A percentile compares a stretch with the other conserved stretches of the same genome.
These are phyloP conservation scores for Pterocles gutturalis DNA, from an alignment of 2,113 vertebrate species.

Conservation along the genomic window DNA sequence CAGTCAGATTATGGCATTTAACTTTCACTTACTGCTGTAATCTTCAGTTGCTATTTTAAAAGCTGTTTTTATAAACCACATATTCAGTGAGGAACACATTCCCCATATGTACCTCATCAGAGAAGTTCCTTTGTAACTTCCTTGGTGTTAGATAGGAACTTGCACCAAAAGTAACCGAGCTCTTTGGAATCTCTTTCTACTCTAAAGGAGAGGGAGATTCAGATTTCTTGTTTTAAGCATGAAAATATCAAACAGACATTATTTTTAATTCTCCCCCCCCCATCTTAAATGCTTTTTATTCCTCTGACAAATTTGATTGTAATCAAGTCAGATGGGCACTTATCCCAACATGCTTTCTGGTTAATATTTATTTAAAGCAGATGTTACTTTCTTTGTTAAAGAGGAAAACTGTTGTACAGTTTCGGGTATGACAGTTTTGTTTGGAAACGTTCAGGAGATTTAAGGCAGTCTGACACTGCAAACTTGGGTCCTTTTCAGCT, in stretches of 20 bases:
- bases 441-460: not conserved
- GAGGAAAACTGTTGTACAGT: not conserved
- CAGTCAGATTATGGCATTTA: not conserved
- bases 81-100: not conserved
- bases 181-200: not conserved
- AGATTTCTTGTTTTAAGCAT: not conserved
- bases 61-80: not conserved
- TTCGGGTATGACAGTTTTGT: not conserved
- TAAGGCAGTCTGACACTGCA: not conserved
- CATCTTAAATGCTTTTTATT: not conserved
- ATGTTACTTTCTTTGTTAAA: not conserved
- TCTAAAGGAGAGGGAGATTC: not conserved
- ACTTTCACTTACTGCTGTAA: not conserved
- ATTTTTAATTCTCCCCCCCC: not conserved
- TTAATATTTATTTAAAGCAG: not conserved
- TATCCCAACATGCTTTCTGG: not conserved
- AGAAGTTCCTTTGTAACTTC: not conserved
- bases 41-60: not conserved
- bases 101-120: not conserved
- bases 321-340: not conserved
- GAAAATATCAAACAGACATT: not conserved
- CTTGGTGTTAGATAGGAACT: not conserved
- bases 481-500: not conserved
- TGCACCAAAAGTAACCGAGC: not conserved
- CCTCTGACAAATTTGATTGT: not conserved